phyloP scores from a whole-genome alignment of 1,140 invertebrate species.

The Sarcophaga peregrina region DNA sequence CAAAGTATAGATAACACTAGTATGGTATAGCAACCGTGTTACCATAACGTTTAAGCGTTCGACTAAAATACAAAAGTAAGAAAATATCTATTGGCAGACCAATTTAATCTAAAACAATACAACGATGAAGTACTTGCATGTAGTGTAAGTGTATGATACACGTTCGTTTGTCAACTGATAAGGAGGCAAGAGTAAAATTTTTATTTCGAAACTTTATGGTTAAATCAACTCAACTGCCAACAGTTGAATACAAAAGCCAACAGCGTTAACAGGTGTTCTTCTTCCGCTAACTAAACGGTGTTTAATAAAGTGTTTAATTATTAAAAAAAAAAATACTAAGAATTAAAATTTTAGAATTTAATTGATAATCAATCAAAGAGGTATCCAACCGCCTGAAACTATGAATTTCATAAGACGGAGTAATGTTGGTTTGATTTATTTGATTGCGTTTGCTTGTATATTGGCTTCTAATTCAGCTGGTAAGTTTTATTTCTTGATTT shows the following conservation, averaged over 20 bases:
- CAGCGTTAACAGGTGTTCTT: no score
- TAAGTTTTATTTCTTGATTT: background rate
- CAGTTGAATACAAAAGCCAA: no score
- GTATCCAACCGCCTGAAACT: background rate
- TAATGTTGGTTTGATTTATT: background rate
- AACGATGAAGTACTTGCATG: background rate
- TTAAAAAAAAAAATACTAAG: background rate
- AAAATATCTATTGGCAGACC: no score
- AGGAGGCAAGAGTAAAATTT: background rate
- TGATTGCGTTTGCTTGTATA: background rate
- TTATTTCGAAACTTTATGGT: conserved; percentile 49
- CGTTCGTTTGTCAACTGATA: background rate
- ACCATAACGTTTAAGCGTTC: no score
- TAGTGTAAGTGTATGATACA: no score
- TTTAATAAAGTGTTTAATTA: no score
- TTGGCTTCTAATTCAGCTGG: background rate
- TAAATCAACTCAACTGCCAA: conserved; percentile 45
- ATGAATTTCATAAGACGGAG: background rate
- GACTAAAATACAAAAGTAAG: no score
- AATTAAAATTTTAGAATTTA: background rate
- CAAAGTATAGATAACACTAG: no score
- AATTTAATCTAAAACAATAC: no score
- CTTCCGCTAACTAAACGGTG: no score
- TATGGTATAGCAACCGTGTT: no score
- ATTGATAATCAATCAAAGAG: background rate